Evolutionary conservation across 2,113 vertebrate genomes (phyloP), one percentile per base, ranked within the genome.

Genomic region (Egretta garzetta): DNA sequence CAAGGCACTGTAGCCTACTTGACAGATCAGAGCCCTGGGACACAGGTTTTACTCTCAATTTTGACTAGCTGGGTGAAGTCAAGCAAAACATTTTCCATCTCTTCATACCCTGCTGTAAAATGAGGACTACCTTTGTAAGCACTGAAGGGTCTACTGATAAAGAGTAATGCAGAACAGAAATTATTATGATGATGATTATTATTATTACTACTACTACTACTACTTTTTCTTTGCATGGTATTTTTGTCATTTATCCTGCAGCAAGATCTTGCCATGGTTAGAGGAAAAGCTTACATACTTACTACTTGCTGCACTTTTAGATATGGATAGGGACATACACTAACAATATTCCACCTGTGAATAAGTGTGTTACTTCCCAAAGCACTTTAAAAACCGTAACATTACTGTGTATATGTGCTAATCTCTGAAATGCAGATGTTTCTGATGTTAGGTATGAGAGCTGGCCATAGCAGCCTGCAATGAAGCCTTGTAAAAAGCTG

Each of bases 11-110:
- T 22, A 89, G 49, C 52, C 64, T 85, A 20, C 37, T 39, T 91
- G 93, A 91, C 93, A 93, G 86, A 79, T 79, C 52, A 93, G 83
- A 91, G 76, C 70, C 73, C 47, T 89, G 80, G 56, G 86, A 93
- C 76, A 63, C 18, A 75, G 41, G 30, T 74, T 93, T 77, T 93
- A 67, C 68, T 94, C 86, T 84, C 86, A 77, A 68, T 55, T 95
- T 86, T 92, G 45, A 60, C 47, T 84, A 74, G 37, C 14, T 81
- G 56, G 32, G 56, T 93, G 64, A 93, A 90, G 71, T 73, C 75
- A 68, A 66, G 64, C 86, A 91, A 84, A 96, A 77, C 1, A 10
- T 84, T 92, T 84, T 55, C 76, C 68, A 89, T 72, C 41, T 74
- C 52, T 96, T 88, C 39, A 59, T 77, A 7, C 18, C 12, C 39